Base-by-base conservation (phyloP, 1,140 invertebrate genomes). In the Drosophila rufa region DNA sequence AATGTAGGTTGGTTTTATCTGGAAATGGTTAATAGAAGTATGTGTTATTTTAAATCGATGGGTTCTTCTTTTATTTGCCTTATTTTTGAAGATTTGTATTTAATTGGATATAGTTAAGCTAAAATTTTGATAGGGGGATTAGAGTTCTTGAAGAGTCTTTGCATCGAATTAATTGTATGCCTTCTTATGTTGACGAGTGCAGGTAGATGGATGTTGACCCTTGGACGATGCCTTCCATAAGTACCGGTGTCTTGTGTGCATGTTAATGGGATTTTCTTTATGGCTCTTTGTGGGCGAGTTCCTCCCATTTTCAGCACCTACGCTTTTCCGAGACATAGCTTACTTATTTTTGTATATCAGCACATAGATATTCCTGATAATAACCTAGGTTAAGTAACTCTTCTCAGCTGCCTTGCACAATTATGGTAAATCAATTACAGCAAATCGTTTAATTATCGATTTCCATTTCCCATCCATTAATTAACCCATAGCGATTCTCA, bases 381-480 rank as follows among this genome's bases (percentile, higher is more conserved):
- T 40, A 22, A 47, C 57, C 43, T 22, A 33, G 25, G 14, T 17
- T 33, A 68, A 19, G 30, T 30, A 36, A 71, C 27, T 42, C 9
- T 48, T 17, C 9, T 8, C 11, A 11, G 36, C 19, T 22, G n/a
- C 50, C 27, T 57, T 58, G 30, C 70, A 73, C 70, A 74, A 74
- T 74, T 73, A 51, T 60, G 30, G 46, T 30, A 38, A 51, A 73
- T 59, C 67, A 73, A 73, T 73, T 71, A 58, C 30, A 30, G 38
- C n/a, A 43, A 59, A 59, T 43, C 45, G 67, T 50, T 67, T 43
- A 45, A 22, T 70, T 56, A 68, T 56, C 48, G 62, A 71, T 59
- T 69, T 40, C 19, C 68, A 56, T 27, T 40, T 65, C 36, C 38
- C 36, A 36, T 71, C 38, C 36, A 59, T 73, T 73, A 73, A 47